Evolutionary conservation across 2,797 vertebrate genomes (phyloP).

Genomic region (Sylvilagus floridanus): DNA sequence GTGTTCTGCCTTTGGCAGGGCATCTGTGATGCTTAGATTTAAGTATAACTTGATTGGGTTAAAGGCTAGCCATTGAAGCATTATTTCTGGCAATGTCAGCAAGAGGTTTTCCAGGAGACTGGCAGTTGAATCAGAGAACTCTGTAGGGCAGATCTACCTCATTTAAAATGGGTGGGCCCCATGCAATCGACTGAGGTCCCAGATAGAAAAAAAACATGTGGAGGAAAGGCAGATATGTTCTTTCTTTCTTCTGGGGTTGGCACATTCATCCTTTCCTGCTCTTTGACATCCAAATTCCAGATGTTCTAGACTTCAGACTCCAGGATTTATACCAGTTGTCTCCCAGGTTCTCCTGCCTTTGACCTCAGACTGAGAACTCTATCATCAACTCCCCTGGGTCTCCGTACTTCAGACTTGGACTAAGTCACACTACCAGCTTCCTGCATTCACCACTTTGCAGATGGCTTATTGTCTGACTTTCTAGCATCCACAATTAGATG

Average conservation of each 20-base stretch:
- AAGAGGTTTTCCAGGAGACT: background rate
- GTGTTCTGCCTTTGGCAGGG: background rate
- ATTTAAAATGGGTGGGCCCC: background rate
- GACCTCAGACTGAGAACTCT: background rate
- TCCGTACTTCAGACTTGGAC: background rate
- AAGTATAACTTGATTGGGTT: background rate
- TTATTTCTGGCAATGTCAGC: background rate
- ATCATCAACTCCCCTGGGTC: background rate
- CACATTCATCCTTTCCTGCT: background rate
- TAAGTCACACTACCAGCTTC: background rate
- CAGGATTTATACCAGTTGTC: background rate
- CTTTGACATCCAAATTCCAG: background rate
- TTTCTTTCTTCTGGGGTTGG: background rate
- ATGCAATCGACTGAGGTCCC: background rate
- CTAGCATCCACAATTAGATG: background rate
- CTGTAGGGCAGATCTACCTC: background rate
- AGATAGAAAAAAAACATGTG: background rate
- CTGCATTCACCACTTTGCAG: background rate
- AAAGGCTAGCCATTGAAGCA: background rate
- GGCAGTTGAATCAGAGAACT: background rate
- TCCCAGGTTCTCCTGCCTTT: background rate
- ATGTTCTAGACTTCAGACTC: background rate
- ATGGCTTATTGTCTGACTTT: background rate
- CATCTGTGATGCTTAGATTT: background rate
- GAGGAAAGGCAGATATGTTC: background rate